A percentile compares a stretch with the other conserved stretches of the same genome.
phyloP scores from a whole-genome alignment of 2,113 vertebrate species.

The Hoplias malabaricus region DNA sequence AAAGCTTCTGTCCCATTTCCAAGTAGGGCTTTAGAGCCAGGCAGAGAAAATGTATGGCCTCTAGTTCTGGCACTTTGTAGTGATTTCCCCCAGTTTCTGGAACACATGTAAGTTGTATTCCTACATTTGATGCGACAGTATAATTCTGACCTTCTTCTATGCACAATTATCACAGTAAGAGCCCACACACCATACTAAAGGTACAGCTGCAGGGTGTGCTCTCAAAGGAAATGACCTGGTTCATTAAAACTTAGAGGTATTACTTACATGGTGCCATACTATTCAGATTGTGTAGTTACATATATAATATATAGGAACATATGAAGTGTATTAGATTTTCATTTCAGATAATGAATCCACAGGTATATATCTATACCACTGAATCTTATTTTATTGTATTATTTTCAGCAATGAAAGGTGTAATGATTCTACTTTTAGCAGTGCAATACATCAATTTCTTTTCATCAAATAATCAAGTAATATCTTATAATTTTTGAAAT shows the following conservation, averaged over 20 bases:
- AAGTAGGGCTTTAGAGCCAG: slow-evolving; percentile 25
- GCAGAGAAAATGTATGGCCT: slow-evolving; percentile 14
- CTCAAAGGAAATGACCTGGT: not conserved
- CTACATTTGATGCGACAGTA: not conserved
- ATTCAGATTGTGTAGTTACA: no score
- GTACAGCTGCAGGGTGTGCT: not conserved
- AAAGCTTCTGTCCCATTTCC: slow-evolving; percentile 30
- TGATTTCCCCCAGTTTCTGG: not conserved
- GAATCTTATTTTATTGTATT: no score
- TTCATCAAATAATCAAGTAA: no score
- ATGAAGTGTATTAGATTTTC: no score
- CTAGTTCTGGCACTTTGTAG: slow-evolving; percentile 28
- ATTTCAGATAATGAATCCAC: no score
- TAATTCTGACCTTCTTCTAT: slow-evolving; percentile 4
- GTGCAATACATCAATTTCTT: no score
- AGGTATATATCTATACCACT: no score
- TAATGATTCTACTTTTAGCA: no score
- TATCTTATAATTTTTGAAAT: no score
- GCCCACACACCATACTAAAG: not conserved
- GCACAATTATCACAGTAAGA: not conserved
- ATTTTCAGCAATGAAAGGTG: no score
- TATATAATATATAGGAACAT: no score
- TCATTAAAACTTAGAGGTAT: not conserved
- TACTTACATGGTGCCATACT: not conserved
- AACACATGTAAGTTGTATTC: not conserved